Conservation (phyloP, 1,140 invertebrate genomes). For the Lasioglossum baleicum region DNA sequence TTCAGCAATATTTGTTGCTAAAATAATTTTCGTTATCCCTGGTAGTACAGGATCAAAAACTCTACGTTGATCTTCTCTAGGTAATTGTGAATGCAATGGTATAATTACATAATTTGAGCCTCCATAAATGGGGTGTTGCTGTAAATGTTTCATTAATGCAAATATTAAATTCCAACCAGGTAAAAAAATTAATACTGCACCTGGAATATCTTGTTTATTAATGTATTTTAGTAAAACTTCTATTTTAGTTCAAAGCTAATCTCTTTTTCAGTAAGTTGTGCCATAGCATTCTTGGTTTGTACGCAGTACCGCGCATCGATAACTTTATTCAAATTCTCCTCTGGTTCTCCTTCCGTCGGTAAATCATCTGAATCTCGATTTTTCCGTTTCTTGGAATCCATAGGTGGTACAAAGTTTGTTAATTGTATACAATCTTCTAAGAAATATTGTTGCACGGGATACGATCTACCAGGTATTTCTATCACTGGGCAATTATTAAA, state of each 20-base stretch:
- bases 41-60: constrained; percentile 90
- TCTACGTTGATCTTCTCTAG: constrained; percentile 92
- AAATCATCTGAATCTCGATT: constrained; percentile 84
- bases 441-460: constrained; percentile 92
- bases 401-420: constrained; percentile 88
- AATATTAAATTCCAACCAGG: constrained; percentile 98
- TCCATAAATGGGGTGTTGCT: constrained; percentile 88
- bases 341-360: constrained; percentile 83
- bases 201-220: constrained; percentile 85
- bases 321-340: constrained; percentile 89
- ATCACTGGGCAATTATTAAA: constrained; percentile 94
- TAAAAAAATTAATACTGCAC: constrained; percentile 94
- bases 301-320: constrained; percentile 71
- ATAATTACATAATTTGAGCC: constrained; percentile 85
- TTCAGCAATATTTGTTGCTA: constrained; percentile 96
- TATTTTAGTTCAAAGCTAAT: constrained; percentile 95
- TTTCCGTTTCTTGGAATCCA: constrained; percentile 85
- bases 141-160: constrained; percentile 92
- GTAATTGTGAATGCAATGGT: constrained; percentile 94
- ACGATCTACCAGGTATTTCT: constrained; percentile 89
- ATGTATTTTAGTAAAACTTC: constrained; percentile 91
- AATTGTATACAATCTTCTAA: constrained; percentile 93
- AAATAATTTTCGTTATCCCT: constrained; percentile 89
- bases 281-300: constrained; percentile 86
- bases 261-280: constrained; percentile 91